Base-by-base conservation (phyloP, 2,888 invertebrate species). In the Aphodius granarius region DNA sequence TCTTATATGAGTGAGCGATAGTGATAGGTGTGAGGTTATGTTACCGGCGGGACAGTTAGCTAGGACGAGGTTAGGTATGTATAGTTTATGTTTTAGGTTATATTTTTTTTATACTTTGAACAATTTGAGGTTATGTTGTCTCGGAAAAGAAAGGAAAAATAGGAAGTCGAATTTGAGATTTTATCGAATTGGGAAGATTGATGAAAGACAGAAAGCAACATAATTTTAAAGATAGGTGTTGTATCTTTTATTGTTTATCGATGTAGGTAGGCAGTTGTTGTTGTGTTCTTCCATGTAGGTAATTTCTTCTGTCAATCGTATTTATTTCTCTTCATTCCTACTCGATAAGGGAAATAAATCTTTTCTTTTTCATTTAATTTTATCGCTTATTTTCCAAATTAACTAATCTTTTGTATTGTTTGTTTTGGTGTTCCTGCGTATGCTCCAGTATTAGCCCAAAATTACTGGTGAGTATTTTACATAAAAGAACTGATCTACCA, bases 381-480 rank as follows among this genome's bases (percentile, higher is more conserved):
- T 66, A n/a, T 68, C 19, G 6, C 19, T 68, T 20, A 2, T n/a
- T 21, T 19, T 68, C 16, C 18, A 21, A 16, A 21, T 20, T 68
- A 68, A 68, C 68, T 68, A 68, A 68, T 68, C 22, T 68, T 68
- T 68, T 19, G 21, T 68, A 21, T 22, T 68, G 68, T 68, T 68
- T 68, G 68, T 68, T 68, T 68, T 22, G 68, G 68, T 68, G 68
- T 68, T 68, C 68, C 68, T 68, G 68, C 20, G 5, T 21, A 68
- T 68, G 22, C 21, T 22, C 68, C 20, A 22, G 22, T 68, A 68
- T 21, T 20, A 16, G 5, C 68, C 18, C 20, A 68, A 68, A 68
- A 68, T 9, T 68, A 22, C 22, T 21, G 68, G 68, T 68, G 68
- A 68, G 68, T 68, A 68, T 43, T 43, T 9, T 43, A 43, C 13